Percentiles rank a stretch among this genome's conserved stretches.
These are phyloP conservation scores for Heterodera schachtii DNA, from an alignment of 1,140 invertebrate genomes.

Conservation along the genomic window DNA sequence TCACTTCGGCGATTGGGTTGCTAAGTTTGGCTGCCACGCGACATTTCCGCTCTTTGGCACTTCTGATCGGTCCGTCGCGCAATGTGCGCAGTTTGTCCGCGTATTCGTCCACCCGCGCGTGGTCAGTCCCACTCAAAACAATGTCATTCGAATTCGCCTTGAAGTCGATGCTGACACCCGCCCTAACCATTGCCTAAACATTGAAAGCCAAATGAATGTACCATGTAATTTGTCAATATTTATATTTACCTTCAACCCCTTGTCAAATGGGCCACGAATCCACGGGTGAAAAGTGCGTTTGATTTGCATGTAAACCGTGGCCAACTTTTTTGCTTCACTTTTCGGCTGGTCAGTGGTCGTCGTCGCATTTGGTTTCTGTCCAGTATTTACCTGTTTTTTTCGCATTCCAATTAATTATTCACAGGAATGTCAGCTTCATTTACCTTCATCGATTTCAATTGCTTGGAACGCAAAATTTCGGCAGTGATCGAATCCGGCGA, in stretches of 20 bases:
- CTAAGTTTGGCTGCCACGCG: background rate
- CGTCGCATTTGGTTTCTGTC: background rate
- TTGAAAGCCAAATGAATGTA: no score
- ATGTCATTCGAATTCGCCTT: background rate
- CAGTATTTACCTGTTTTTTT: background rate
- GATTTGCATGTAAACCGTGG: background rate
- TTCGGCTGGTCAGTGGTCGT: background rate
- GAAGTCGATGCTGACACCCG: background rate
- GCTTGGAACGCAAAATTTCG: background rate
- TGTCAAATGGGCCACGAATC: background rate
- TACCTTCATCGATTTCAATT: no score
- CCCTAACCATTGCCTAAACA: background rate
- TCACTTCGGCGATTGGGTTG: background rate
- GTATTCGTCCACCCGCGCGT: background rate
- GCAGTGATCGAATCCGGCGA: background rate
- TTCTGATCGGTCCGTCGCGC: background rate
- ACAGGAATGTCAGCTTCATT: no score
- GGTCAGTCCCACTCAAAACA: background rate
- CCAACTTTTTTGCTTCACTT: background rate
- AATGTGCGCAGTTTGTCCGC: background rate
- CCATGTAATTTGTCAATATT: background rate
- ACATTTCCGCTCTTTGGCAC: background rate
- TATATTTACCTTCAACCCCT: background rate
- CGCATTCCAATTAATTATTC: no score
- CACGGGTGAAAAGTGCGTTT: background rate